Base-by-base conservation (phyloP, 1,140 invertebrate genomes). In the Ips typographus region DNA sequence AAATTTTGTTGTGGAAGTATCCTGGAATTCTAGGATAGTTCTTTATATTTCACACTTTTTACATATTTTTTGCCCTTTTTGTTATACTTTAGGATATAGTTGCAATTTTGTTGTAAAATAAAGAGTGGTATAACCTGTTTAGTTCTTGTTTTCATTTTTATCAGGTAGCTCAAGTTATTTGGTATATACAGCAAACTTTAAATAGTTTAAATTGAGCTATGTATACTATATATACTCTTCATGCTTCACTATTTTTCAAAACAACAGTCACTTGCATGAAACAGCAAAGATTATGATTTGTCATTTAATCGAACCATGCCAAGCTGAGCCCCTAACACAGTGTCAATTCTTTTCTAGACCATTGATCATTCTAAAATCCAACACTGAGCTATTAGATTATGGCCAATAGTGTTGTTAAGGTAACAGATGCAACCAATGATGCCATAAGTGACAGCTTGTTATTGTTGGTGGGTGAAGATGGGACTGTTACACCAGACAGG, bases 391-490 rank as follows among this genome's bases (percentile, higher is more conserved):
- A 62, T 5, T 36, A 55, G 41, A 76, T 60, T 64, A 79, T 79
- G 77, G 75, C 79, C 2, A 75, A 77, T 69, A 80, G 77, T 65
- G 71, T 76, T 72, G 77, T 80, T 73, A 77, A 77, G 73, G 74
- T 79, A 75, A 78, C 77, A 40, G 78, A 77, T 71, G 69, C 72
- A 62, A 74, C 62, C 59, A 68, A 74, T 68, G 70, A 74, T 38
- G 59, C 55, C 43, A 55, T 68, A 37, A 76, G 75, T 75, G 75
- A 76, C 71, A 75, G 75, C 69, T 75, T 77, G 63, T 68, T 79
- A 36, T 72, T 78, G 58, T 61, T 80, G 71, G 74, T 80, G 71
- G 74, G 69, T 49, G 74, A 77, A 72, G 77, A 80, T 78, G 78
- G 78, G 38, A 75, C 71, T 56, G 75, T 80, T 52, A 76, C 74